These are phyloP conservation scores for Aviceda subcristata DNA, from an alignment of 2,113 vertebrate species.

Conservation along the genomic window DNA sequence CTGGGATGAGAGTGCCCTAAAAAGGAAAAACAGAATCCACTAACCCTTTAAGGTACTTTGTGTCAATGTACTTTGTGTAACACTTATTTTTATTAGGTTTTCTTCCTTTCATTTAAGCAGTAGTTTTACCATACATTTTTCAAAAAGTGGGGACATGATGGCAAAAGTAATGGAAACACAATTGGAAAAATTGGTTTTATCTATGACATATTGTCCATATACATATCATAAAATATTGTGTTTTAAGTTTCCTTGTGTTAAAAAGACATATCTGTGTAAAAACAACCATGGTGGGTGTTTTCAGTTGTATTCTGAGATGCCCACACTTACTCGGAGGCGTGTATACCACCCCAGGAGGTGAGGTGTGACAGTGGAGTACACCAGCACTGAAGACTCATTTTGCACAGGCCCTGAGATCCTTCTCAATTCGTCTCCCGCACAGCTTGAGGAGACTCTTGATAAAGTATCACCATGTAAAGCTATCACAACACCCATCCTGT, in stretches of 20 bases:
- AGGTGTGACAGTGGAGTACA: not conserved
- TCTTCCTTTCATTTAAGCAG: not conserved
- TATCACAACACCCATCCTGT: rapidly evolving
- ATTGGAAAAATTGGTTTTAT: not conserved
- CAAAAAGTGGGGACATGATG: not conserved
- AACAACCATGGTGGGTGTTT: not conserved
- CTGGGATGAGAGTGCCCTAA: not conserved
- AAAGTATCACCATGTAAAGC: not conserved
- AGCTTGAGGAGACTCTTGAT: not conserved
- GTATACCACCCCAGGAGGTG: not conserved
- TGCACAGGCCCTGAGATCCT: not conserved
- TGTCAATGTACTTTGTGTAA: not conserved
- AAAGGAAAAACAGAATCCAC: not conserved
- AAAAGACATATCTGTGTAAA: not conserved
- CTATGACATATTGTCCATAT: not conserved
- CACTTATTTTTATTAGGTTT: not conserved
- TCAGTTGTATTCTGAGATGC: not conserved
- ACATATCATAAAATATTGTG: not conserved
- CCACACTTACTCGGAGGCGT: not conserved
- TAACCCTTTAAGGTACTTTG: not conserved
- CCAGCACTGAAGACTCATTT: not conserved
- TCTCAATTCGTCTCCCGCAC: not conserved
- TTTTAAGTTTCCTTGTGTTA: not conserved
- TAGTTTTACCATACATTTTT: not conserved
- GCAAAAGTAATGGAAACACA: not conserved